These are phyloP conservation scores for Goniozus legneri DNA, from an alignment of 1,140 invertebrate genomes.

Conservation along the genomic window DNA sequence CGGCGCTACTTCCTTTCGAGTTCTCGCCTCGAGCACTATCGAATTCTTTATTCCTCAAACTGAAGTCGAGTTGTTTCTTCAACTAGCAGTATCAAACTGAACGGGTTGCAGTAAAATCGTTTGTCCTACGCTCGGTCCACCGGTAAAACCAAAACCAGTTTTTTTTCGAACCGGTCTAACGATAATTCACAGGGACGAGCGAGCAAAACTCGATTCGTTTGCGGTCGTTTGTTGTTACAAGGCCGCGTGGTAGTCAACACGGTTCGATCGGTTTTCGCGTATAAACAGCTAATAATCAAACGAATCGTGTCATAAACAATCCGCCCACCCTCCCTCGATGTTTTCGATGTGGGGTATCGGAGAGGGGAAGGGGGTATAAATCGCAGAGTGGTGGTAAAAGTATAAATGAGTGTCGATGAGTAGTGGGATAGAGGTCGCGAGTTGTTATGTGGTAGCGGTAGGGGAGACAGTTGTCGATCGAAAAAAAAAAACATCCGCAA, in stretches of 20 bases:
- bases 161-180: too few relatives aligned
- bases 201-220: constrained; percentile 18
- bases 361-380: constrained; percentile 6
- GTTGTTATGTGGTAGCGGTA: too few relatives aligned
- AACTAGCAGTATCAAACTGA: too few relatives aligned
- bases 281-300: constrained; percentile 54
- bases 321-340: constrained; percentile 10
- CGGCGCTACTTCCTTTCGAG: too few relatives aligned
- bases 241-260: constrained; percentile 32
- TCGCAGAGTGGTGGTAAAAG: constrained; percentile 39
- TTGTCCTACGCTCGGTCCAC: too few relatives aligned
- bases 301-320: constrained; percentile 50
- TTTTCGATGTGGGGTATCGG: background rate
- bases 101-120: too few relatives aligned
- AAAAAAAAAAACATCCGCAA: constrained; percentile 33
- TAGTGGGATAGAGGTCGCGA: constrained; percentile 28
- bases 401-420: constrained; percentile 43
- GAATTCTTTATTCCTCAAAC: too few relatives aligned
- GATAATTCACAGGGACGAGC: too few relatives aligned
- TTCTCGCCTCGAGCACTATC: too few relatives aligned
- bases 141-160: too few relatives aligned
- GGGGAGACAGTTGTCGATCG: constrained; percentile 23
- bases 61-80: too few relatives aligned
- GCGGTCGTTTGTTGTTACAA: constrained; percentile 30
- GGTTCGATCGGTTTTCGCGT: constrained; percentile 40